Evolutionary conservation across 2,888 invertebrate species (phyloP).

Genomic region (Hypercompe scribonia): DNA sequence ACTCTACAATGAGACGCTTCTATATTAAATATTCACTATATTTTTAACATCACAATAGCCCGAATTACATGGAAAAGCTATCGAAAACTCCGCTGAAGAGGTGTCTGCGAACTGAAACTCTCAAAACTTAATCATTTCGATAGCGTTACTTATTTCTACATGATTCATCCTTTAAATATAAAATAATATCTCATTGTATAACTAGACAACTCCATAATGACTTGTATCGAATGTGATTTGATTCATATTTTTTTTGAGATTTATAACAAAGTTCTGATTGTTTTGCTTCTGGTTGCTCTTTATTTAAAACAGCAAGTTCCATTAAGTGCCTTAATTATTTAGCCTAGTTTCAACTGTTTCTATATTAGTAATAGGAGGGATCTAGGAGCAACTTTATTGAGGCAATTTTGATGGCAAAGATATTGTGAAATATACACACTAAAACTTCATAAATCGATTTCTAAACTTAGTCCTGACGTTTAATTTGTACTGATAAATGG

Average conservation of each 20-base stretch:
- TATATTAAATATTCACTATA: constrained; percentile 2
- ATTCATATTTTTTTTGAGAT: no score
- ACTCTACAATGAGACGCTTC: background rate
- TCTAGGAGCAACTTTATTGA: background rate
- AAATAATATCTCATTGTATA: constrained; percentile 20
- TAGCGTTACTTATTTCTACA: constrained; percentile 27
- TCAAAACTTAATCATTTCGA: constrained; percentile 25
- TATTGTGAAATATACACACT: no score
- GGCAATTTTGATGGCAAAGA: no score
- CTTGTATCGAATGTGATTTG: no score
- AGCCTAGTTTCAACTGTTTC: no score
- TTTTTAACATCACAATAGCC: constrained; percentile 13
- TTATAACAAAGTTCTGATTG: no score
- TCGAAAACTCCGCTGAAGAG: constrained; percentile 24
- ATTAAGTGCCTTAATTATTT: no score
- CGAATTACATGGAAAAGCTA: constrained; percentile 20
- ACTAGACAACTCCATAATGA: background rate
- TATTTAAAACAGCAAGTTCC: no score
- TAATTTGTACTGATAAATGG: background rate
- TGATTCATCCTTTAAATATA: constrained; percentile 34
- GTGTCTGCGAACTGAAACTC: constrained; percentile 23
- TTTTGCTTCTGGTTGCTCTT: no score
- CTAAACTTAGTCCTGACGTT: background rate
- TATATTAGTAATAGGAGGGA: background rate
- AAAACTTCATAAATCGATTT: background rate